Percentiles rank a stretch among this genome's conserved stretches.
phyloP scores from a whole-genome alignment of 2,797 vertebrate species.

The Diglossa cyanea region DNA sequence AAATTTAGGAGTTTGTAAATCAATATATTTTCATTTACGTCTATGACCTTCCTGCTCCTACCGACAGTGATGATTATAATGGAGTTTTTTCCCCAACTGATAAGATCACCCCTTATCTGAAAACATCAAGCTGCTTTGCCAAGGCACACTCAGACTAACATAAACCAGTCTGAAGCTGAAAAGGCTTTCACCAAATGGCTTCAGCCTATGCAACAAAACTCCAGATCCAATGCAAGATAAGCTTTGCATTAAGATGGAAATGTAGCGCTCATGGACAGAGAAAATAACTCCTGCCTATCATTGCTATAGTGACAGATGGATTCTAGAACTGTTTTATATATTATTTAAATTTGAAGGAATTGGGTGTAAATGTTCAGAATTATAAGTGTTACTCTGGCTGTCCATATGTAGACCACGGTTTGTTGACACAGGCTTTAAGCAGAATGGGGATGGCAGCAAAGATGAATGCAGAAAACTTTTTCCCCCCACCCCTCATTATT shows the following conservation, averaged over 20 bases:
- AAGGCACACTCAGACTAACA: not conserved
- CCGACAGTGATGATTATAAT: not conserved
- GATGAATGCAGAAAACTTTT: not conserved
- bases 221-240: not conserved
- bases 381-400: not conserved
- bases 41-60: not conserved
- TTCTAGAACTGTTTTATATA: not conserved
- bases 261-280: not conserved
- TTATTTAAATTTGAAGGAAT: not conserved
- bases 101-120: not conserved
- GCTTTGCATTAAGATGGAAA: not conserved
- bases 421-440: not conserved
- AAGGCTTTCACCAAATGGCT: not conserved
- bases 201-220: not conserved
- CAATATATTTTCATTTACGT: not conserved
- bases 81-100: not conserved
- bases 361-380: not conserved
- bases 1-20: not conserved
- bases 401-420: accelerated
- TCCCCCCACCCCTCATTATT: not conserved
- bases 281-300: not conserved
- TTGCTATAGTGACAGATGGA: not conserved
- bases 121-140: not conserved
- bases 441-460: not conserved
- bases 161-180: not conserved